A percentile compares a stretch with the other conserved stretches of the same genome.
Conservation (phyloP, 2,113 vertebrate species). For the Motacilla alba region DNA sequence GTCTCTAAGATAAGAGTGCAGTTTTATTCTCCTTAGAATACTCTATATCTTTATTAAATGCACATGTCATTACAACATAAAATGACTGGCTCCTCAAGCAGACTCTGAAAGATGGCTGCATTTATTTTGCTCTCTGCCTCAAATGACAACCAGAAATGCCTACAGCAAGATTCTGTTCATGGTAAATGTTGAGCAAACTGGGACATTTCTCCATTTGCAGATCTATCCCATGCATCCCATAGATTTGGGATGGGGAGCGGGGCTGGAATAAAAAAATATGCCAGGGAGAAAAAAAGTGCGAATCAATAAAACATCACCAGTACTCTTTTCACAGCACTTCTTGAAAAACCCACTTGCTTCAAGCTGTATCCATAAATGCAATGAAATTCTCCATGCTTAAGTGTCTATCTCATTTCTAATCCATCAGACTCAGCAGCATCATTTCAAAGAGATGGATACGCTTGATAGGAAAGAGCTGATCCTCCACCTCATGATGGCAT, state of each 20-base stretch:
- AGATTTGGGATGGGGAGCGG: rapidly evolving
- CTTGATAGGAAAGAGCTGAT: not conserved
- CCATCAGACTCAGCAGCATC: not conserved
- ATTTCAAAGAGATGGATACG: not conserved
- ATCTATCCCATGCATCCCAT: not conserved
- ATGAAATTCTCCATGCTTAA: not conserved
- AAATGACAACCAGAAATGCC: not conserved
- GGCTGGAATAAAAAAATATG: not conserved
- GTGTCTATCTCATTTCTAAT: not conserved
- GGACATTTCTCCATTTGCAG: not conserved
- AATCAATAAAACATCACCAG: not conserved
- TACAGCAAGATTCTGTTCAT: not conserved
- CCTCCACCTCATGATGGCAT: not conserved
- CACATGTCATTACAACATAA: slow-evolving; percentile 38
- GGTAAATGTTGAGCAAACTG: not conserved
- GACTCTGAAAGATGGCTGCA: not conserved
- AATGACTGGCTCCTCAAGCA: slow-evolving; percentile 11
- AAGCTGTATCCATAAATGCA: not conserved
- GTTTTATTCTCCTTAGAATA: slow-evolving; percentile 41
- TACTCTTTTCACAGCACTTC: not conserved
- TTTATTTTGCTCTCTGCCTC: not conserved
- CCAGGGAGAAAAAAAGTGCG: rapidly evolving
- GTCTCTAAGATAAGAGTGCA: slow-evolving; percentile 10
- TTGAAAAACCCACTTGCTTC: not conserved
- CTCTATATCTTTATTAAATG: slow-evolving; percentile 56